phyloP scores from a whole-genome alignment of 1,140 invertebrate species.

The Zaprionus taronus region DNA sequence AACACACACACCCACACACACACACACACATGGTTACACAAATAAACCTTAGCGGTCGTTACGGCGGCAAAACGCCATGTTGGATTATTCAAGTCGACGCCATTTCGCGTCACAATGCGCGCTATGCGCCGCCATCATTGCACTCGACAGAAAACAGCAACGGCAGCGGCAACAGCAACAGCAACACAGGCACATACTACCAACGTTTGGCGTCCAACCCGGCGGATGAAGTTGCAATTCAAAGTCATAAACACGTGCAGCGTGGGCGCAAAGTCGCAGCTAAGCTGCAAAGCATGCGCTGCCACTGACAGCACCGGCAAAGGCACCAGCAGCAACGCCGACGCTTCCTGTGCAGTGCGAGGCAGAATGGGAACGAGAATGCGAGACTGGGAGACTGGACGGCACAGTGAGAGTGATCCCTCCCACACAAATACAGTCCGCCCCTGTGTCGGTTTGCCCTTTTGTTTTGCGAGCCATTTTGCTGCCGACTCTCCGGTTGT shows the following conservation, averaged over 20 bases:
- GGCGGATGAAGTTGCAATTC: conserved; percentile 82
- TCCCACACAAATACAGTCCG: conserved; percentile 1
- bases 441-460: conserved; percentile 16
- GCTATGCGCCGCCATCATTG: conserved; percentile 78
- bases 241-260: conserved; percentile 82
- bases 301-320: conserved; percentile 53
- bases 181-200: conserved; percentile 12
- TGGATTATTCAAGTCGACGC: conserved; percentile 81
- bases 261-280: conserved; percentile 80
- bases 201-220: conserved; percentile 29
- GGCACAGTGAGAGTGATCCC: conserved; percentile 20
- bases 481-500: conserved; percentile 34
- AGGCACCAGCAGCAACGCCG: conserved; percentile 42
- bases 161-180: conserved; percentile 23
- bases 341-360: conserved; percentile 59
- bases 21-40: conserved; percentile 26
- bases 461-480: conserved; percentile 57
- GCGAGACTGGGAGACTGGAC: not conserved
- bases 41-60: conserved; percentile 58
- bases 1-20: conserved; percentile 17
- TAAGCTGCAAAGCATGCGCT: conserved; percentile 70
- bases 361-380: not conserved
- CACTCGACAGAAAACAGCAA: conserved; percentile 72
- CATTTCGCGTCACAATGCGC: conserved; percentile 81
- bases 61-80: conserved; percentile 76